phyloP scores from a whole-genome alignment of 2,888 invertebrate species.

The Calliscelio sp. region DNA sequence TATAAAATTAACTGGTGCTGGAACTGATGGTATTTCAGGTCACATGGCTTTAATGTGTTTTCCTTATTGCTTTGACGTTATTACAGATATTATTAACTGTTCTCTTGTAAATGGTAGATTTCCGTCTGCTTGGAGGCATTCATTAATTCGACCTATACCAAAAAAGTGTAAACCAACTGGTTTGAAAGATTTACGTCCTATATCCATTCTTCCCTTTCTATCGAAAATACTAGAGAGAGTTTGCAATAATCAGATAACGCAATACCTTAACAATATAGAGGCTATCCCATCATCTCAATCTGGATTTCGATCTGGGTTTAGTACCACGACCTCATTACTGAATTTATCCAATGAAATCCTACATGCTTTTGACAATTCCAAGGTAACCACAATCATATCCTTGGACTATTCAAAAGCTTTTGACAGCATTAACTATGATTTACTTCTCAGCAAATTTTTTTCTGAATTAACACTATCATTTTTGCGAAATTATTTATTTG shows the following conservation, averaged over 20 bases:
- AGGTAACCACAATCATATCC: conserved; percentile 1
- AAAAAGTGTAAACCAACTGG: background rate
- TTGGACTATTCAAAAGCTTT: conserved; percentile 16
- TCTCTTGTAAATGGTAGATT: background rate
- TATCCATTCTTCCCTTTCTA: conserved; percentile 5
- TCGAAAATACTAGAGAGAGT: conserved; percentile 13
- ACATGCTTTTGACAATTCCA: conserved; percentile 1
- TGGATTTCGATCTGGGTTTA: conserved; percentile 5
- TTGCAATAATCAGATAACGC: background rate
- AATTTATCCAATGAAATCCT: background rate
- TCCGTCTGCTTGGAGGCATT: background rate
- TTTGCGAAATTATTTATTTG: background rate
- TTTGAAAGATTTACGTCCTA: background rate
- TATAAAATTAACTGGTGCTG: background rate
- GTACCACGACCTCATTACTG: conserved; percentile 1
- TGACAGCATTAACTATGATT: conserved; percentile 1
- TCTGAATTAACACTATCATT: background rate
- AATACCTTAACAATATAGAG: background rate
- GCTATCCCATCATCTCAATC: conserved; percentile 18
- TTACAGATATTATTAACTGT: conserved; percentile 8
- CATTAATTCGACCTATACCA: background rate
- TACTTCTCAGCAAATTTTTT: background rate
- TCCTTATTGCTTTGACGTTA: background rate
- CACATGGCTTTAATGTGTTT: conserved; percentile 1
- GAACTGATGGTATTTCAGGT: conserved; percentile 1